phyloP scores from a whole-genome alignment of 2,888 invertebrate genomes.

The Drosophila prolongata region DNA sequence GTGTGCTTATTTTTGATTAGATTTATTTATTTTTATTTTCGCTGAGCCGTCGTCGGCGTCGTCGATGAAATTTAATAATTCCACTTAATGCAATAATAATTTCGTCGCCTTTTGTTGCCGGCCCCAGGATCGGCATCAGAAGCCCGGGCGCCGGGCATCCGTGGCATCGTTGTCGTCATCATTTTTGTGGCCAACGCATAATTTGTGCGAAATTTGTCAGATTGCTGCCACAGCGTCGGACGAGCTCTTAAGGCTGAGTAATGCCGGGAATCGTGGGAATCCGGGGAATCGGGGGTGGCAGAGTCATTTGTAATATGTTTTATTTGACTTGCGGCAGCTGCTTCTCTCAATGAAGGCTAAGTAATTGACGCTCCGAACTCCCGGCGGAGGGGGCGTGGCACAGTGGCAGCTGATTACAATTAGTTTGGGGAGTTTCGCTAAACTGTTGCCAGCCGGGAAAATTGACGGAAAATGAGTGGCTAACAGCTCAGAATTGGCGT shows the following conservation, averaged over 20 bases:
- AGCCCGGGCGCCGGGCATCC: conserved; percentile 10
- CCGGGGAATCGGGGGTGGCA: conserved; percentile 1
- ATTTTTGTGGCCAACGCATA: conserved; percentile 68
- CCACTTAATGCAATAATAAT: conserved; percentile 80
- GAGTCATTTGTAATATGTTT: conserved; percentile 76
- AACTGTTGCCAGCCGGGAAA: conserved; percentile 63
- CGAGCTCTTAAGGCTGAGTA: conserved; percentile 76
- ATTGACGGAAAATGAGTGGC: conserved; percentile 39
- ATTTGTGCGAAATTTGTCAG: conserved; percentile 80
- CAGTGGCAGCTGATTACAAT: conserved; percentile 60
- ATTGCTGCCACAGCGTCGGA: conserved; percentile 67
- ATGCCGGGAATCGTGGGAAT: conserved; percentile 32
- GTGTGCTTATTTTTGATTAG: conserved; percentile 80
- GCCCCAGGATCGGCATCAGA: conserved; percentile 5
- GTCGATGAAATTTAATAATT: conserved; percentile 79
- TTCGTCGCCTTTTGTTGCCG: conserved; percentile 75
- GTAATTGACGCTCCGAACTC: conserved; percentile 72
- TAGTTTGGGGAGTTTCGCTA: conserved; percentile 63
- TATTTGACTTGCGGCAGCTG: conserved; percentile 67
- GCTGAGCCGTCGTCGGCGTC: conserved; percentile 59
- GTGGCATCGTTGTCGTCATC: conserved; percentile 63
- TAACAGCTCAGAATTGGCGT: conserved; percentile 2
- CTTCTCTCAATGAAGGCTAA: conserved; percentile 51
- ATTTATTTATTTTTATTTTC: conserved; percentile 79
- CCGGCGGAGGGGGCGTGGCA: conserved; percentile 23